These are phyloP conservation scores for Beroe forskalii DNA, from an alignment of 37 sponge, comb jelly and placozoan genomes.

Conservation along the genomic window DNA sequence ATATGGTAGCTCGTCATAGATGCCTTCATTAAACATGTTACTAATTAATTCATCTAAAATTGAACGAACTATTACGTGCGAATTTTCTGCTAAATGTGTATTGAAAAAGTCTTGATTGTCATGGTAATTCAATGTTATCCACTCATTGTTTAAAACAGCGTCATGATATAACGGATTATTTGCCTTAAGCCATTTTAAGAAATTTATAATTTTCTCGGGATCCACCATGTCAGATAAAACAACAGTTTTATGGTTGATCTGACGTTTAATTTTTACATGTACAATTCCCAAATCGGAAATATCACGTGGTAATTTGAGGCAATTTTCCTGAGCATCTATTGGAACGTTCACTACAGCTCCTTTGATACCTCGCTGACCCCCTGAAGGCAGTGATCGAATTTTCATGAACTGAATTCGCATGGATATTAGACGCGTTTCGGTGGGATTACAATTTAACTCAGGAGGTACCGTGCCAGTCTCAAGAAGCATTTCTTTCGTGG, in stretches of 20 bases:
- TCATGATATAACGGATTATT: not conserved
- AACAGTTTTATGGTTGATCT: not conserved
- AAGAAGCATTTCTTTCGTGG: not conserved
- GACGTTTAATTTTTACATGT: not conserved
- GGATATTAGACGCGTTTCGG: not conserved
- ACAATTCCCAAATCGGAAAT: not conserved
- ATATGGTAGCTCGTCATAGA: constrained; percentile 12
- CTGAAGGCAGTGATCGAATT: not conserved
- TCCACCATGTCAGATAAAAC: not conserved
- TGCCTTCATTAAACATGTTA: not conserved
- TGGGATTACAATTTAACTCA: not conserved
- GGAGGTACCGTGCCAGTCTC: not conserved
- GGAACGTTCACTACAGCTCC: not conserved
- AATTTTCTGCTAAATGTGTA: not conserved
- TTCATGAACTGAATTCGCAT: not conserved
- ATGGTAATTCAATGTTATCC: not conserved
- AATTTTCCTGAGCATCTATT: not conserved
- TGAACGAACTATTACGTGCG: not conserved
- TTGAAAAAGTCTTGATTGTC: constrained; percentile 12
- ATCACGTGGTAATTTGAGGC: not conserved
- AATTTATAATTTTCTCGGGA: not conserved
- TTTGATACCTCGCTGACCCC: not conserved
- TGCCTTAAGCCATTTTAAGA: not conserved
- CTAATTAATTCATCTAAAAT: not conserved
- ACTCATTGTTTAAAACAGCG: not conserved